Evolutionary conservation across 2,113 vertebrate genomes (phyloP).

Genomic region (Apodemus speciosus): DNA sequence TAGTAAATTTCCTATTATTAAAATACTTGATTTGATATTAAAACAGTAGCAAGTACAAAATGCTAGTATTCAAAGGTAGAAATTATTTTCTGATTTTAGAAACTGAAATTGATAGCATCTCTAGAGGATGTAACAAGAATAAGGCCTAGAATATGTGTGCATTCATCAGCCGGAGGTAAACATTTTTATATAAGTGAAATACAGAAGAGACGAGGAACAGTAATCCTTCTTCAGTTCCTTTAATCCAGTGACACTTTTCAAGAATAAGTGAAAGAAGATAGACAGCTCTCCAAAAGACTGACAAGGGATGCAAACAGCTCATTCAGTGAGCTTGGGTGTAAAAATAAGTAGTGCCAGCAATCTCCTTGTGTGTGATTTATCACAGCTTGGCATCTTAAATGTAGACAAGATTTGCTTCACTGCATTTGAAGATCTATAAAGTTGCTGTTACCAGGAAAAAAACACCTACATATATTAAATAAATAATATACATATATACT

Average conservation of each 20-base stretch:
- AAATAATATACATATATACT: not conserved
- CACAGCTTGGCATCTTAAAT: not conserved
- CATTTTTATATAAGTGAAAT: not conserved
- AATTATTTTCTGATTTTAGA: not conserved
- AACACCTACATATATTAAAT: accelerated
- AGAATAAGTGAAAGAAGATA: not conserved
- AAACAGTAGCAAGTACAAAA: not conserved
- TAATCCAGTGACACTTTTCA: not conserved
- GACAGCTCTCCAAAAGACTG: not conserved
- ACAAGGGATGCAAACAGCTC: not conserved
- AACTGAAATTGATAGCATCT: not conserved
- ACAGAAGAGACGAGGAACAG: not conserved
- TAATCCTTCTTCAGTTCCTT: not conserved
- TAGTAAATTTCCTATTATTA: not conserved
- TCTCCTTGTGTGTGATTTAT: not conserved
- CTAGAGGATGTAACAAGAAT: not conserved
- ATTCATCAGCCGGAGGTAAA: not conserved
- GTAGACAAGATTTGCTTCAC: not conserved
- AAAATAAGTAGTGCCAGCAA: not conserved
- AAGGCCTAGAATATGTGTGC: not conserved
- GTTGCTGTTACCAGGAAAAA: not conserved
- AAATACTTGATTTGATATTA: not conserved
- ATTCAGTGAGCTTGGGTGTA: accelerated
- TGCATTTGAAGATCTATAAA: not conserved
- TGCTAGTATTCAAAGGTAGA: not conserved